Evolutionary conservation across 2,888 invertebrate genomes (phyloP).

Genomic region (Reticulitermes lucifugus): DNA sequence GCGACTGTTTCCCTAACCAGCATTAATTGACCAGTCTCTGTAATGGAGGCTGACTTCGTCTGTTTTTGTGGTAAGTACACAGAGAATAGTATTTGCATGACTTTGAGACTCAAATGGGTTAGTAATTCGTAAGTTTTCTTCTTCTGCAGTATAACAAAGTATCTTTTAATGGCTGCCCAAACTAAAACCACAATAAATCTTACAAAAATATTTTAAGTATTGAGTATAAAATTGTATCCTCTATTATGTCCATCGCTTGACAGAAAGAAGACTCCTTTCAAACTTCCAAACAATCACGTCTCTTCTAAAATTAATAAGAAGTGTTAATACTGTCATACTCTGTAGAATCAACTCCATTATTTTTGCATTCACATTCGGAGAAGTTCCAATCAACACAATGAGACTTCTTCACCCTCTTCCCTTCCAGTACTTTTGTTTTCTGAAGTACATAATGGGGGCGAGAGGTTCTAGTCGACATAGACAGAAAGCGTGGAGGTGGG

Average conservation of each 20-base stretch:
- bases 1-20: too few species aligned
- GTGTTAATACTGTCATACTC: constrained; percentile 7
- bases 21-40: too few species aligned
- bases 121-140: too few species aligned
- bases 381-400: constrained; percentile 36
- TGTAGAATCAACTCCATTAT: background rate
- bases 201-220: background rate
- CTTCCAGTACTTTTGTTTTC: constrained; percentile 35
- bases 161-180: background rate
- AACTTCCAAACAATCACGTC: background rate
- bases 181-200: background rate
- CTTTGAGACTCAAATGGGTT: too few species aligned
- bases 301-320: constrained; percentile 20
- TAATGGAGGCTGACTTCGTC: too few species aligned
- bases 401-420: background rate
- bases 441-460: constrained; percentile 20
- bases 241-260: background rate
- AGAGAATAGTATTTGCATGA: too few species aligned
- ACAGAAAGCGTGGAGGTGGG: constrained; percentile 10
- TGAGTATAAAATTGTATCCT: background rate
- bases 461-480: constrained; percentile 1
- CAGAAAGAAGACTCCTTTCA: background rate
- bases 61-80: too few species aligned
- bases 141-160: too few species aligned
- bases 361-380: background rate